These are phyloP conservation scores for Elysia crispata DNA, from an alignment of 2,888 invertebrate species.

Conservation along the genomic window DNA sequence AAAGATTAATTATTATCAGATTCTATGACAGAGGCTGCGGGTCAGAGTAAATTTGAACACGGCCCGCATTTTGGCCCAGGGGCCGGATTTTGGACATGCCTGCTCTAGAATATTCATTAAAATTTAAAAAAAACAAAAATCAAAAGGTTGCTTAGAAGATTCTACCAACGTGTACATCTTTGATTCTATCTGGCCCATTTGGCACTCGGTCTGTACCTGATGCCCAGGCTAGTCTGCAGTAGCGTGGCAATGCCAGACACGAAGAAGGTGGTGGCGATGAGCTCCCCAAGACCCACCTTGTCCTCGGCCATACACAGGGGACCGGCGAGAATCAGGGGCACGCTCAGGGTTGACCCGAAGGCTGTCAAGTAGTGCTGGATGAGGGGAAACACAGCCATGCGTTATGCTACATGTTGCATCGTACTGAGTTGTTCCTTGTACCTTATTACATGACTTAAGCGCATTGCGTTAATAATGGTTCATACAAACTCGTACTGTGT, in stretches of 20 bases:
- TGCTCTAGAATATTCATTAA: no score
- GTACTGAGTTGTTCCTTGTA: not conserved
- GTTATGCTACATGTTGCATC: not conserved
- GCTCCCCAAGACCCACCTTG: constrained; percentile 70
- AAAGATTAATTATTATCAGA: no score
- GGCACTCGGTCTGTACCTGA: constrained; percentile 72
- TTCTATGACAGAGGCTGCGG: no score
- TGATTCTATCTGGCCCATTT: no score
- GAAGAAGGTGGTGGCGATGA: constrained; percentile 76
- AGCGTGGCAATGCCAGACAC: constrained; percentile 76
- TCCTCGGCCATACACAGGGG: constrained; percentile 85
- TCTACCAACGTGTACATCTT: no score
- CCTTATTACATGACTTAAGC: not conserved
- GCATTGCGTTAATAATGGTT: no score
- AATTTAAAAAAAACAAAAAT: no score
- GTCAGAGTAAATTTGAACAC: no score
- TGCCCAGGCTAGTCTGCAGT: constrained; percentile 74
- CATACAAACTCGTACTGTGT: no score
- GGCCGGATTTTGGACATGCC: no score
- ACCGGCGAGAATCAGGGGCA: constrained; percentile 86
- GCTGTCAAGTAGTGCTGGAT: constrained; percentile 81
- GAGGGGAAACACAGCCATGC: not conserved
- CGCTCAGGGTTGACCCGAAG: constrained; percentile 88
- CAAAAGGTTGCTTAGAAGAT: no score
- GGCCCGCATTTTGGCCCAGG: no score